Percentiles rank a stretch among this genome's conserved stretches.
Evolutionary conservation across 2,888 invertebrate species (phyloP).

Genomic region (Liodrosophila aerea): DNA sequence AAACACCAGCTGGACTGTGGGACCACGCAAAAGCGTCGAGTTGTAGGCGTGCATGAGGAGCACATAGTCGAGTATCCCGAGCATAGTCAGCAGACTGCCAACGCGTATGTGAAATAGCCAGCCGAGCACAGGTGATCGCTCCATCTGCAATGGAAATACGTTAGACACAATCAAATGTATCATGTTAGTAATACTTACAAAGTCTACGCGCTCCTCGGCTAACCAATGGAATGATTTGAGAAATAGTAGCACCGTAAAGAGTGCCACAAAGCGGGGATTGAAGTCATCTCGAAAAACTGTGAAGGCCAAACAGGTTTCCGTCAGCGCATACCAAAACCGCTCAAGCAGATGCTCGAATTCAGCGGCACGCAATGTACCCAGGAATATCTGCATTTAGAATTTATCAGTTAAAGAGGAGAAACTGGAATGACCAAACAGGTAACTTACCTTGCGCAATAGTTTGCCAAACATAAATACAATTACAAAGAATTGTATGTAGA

Average conservation of each 20-base stretch:
- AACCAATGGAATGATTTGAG: slow-evolving; percentile 99
- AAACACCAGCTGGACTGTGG: slow-evolving; percentile 98
- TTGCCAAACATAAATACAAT: slow-evolving; percentile 96
- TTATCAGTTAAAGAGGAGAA: too few relatives aligned
- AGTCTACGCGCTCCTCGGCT: slow-evolving; percentile 99
- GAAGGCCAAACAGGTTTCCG: slow-evolving; percentile 99
- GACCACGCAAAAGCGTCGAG: slow-evolving; percentile 95
- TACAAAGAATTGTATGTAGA: slow-evolving; percentile 98
- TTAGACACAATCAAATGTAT: background rate
- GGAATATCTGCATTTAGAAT: slow-evolving; percentile 86
- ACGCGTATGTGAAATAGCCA: slow-evolving; percentile 97
- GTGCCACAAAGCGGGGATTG: slow-evolving; percentile 97
- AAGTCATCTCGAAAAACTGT: slow-evolving; percentile 99
- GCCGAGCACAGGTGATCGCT: slow-evolving; percentile 98
- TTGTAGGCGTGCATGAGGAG: slow-evolving; percentile 97
- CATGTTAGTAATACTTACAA: slow-evolving; percentile 87
- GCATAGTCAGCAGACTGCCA: slow-evolving; percentile 89
- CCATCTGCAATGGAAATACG: slow-evolving; percentile 89
- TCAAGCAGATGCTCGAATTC: slow-evolving; percentile 99
- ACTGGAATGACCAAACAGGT: too few relatives aligned
- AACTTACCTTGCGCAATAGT: slow-evolving; percentile 92
- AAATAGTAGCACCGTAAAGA: slow-evolving; percentile 97
- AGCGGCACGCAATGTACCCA: slow-evolving; percentile 96
- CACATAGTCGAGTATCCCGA: slow-evolving; percentile 92
- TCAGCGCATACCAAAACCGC: slow-evolving; percentile 99